Percentiles rank a stretch among this genome's conserved stretches.
Conservation (phyloP, 2,113 vertebrate species). For the Globicephala melas region DNA sequence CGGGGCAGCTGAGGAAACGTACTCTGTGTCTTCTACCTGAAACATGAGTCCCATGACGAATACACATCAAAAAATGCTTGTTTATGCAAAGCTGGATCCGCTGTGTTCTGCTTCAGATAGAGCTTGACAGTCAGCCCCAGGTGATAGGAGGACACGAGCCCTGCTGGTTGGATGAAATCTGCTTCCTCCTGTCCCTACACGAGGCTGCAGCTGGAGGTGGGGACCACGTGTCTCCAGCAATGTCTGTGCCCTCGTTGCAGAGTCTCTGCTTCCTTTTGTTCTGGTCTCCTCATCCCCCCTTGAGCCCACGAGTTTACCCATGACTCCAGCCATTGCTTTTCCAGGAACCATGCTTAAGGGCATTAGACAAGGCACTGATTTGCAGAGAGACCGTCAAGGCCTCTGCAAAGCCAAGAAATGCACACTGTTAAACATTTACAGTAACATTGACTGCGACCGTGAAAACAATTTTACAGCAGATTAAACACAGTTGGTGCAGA, state of each 20-base stretch:
- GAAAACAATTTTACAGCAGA: slow-evolving; percentile 84
- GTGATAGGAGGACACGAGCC: background rate
- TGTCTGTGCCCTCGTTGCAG: too few species aligned
- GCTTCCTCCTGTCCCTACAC: background rate
- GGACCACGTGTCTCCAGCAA: background rate
- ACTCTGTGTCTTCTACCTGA: background rate
- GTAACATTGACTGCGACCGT: slow-evolving; percentile 73
- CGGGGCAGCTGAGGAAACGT: background rate
- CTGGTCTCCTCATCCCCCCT: background rate
- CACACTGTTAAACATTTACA: slow-evolving; percentile 76
- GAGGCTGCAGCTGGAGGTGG: background rate
- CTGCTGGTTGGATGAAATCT: background rate
- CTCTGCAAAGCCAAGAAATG: slow-evolving; percentile 72
- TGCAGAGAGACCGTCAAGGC: slow-evolving; percentile 71
- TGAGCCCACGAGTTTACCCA: background rate
- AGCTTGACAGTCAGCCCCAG: background rate
- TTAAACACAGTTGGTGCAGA: slow-evolving; percentile 79
- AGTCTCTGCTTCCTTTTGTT: background rate
- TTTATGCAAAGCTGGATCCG: background rate
- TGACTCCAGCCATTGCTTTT: background rate
- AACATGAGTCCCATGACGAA: background rate
- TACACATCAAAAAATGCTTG: background rate
- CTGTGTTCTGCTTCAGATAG: background rate
- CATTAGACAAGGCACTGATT: slow-evolving; percentile 57
- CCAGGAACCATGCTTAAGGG: background rate